Evolutionary conservation across 2,113 vertebrate species (phyloP).

Genomic region (Craseonycteris thonglongyai): DNA sequence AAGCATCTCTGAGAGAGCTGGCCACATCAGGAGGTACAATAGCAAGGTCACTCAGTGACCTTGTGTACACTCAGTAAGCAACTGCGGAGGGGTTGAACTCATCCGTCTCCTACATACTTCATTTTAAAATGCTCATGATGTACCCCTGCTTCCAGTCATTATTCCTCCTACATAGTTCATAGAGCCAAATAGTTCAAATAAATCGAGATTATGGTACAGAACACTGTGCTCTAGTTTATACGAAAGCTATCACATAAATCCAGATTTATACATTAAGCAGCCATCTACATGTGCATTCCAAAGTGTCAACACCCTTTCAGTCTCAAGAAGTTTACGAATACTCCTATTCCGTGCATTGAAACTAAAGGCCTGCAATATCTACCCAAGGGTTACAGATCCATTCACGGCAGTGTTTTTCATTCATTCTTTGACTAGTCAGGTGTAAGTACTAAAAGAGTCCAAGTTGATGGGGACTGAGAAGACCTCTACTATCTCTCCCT

Average conservation of each 20-base stretch:
- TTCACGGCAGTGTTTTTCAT: not conserved
- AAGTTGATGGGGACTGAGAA: not conserved
- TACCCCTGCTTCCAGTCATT: not conserved
- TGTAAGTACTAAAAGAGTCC: not conserved
- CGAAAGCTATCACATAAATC: not conserved
- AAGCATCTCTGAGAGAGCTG: fast-evolving
- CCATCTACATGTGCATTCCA: not conserved
- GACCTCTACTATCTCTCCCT: not conserved
- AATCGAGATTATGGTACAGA: not conserved
- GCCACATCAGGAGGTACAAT: fast-evolving
- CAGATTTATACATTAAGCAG: not conserved
- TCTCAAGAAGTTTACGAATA: not conserved
- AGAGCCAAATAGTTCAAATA: not conserved
- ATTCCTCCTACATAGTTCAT: not conserved
- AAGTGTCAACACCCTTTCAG: not conserved
- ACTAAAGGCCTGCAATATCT: not conserved
- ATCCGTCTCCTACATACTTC: not conserved
- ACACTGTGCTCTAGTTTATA: not conserved
- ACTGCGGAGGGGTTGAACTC: not conserved
- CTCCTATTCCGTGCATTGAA: not conserved
- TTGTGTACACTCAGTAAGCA: not conserved
- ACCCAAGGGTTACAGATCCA: not conserved
- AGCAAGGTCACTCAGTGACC: too few species aligned
- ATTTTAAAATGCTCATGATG: not conserved
- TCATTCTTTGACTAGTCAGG: not conserved